Conservation (phyloP, 1,140 invertebrate genomes). For the Drosophila neocordata region DNA sequence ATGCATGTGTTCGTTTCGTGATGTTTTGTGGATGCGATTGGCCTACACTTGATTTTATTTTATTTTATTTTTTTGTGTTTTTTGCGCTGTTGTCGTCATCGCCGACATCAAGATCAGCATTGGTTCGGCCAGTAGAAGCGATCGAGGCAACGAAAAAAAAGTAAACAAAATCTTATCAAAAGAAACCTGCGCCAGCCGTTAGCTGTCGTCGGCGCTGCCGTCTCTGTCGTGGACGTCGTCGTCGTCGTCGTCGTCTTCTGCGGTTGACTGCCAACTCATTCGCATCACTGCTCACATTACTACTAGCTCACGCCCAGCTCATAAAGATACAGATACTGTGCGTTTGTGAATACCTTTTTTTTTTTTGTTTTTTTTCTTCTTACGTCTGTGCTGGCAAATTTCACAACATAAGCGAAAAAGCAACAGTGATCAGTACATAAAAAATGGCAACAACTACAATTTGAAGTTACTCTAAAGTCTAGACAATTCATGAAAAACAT, state of each 20-base stretch:
- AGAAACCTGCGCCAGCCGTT: slow-evolving; percentile 13
- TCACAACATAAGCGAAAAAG: slow-evolving; percentile 13
- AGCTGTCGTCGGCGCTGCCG: background rate
- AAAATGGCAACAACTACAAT: too few species aligned
- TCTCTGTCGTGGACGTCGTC: background rate
- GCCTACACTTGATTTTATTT: slow-evolving; percentile 13
- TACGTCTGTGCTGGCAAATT: slow-evolving; percentile 9
- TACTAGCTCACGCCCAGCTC: slow-evolving; percentile 42
- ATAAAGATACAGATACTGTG: slow-evolving; percentile 42
- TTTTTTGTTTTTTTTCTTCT: background rate
- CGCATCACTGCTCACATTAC: slow-evolving; percentile 12
- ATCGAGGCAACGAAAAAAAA: slow-evolving; percentile 23
- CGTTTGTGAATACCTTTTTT: slow-evolving; percentile 2
- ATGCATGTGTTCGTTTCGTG: slow-evolving; percentile 18
- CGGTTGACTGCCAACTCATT: slow-evolving; percentile 31
- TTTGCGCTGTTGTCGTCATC: slow-evolving; percentile 10
- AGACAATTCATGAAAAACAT: too few species aligned
- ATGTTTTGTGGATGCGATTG: slow-evolving; percentile 12
- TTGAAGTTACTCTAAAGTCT: background rate
- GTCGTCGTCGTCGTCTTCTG: slow-evolving; percentile 3
- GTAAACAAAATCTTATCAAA: slow-evolving; percentile 61
- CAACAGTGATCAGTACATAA: background rate
- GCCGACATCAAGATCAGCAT: slow-evolving; percentile 3
- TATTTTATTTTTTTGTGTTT: slow-evolving; percentile 17
- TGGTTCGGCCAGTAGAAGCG: background rate